A percentile compares a stretch with the other conserved stretches of the same genome.
Evolutionary conservation across 2,797 vertebrate genomes (phyloP).

Genomic region (Pogonophryne albipinna): DNA sequence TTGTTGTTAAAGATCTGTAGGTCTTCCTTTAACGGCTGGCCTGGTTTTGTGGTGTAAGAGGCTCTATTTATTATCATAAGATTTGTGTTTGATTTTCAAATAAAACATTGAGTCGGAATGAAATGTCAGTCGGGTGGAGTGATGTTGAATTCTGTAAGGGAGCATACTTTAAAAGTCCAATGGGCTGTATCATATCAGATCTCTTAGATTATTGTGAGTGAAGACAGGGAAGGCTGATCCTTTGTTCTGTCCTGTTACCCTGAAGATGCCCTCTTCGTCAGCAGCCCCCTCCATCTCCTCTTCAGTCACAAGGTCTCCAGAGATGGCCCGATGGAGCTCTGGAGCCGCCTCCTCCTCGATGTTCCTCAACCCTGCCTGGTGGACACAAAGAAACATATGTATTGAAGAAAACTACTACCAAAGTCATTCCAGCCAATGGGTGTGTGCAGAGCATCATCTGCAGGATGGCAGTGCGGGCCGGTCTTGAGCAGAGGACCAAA

Average conservation of each 20-base stretch:
- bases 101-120: no score
- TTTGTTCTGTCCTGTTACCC: slow-evolving; percentile 76
- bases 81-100: no score
- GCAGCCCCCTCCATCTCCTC: slow-evolving; percentile 90
- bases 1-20: no score
- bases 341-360: slow-evolving; percentile 91
- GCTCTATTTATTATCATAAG: no score
- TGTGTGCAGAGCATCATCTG: not conserved
- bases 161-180: no score
- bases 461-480: no score
- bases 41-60: no score
- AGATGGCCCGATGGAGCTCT: slow-evolving; percentile 91
- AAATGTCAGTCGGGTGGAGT: no score
- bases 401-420: not conserved
- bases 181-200: not conserved
- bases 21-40: not conserved
- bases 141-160: no score
- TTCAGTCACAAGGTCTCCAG: slow-evolving; percentile 90
- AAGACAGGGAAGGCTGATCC: not conserved
- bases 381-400: not conserved
- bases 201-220: not conserved
- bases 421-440: not conserved
- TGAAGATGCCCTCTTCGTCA: slow-evolving; percentile 91
- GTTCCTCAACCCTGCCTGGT: slow-evolving; percentile 92
- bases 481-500: no score